A percentile compares a stretch with the other conserved stretches of the same genome.
Evolutionary conservation across 1,140 invertebrate genomes (phyloP).

Genomic region (Trichogramma pretiosum): DNA sequence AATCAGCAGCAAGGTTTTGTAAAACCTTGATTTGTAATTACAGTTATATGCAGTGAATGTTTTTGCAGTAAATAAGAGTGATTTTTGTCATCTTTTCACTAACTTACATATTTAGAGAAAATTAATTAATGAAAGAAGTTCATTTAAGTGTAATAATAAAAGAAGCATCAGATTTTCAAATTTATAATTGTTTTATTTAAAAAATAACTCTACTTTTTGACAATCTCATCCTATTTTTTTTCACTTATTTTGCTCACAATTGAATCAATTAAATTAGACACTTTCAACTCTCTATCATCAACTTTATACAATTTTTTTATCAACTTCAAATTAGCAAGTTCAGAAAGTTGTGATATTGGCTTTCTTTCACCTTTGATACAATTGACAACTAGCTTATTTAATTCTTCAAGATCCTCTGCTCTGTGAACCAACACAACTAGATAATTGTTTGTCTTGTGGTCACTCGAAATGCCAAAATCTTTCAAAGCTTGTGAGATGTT

Average conservation of each 20-base stretch:
- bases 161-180: constrained; percentile 19
- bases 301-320: constrained; percentile 53
- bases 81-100: constrained; percentile 19
- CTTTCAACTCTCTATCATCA: constrained; percentile 36
- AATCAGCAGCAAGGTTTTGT: constrained; percentile 11
- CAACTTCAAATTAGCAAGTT: constrained; percentile 41
- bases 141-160: constrained; percentile 17
- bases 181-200: constrained; percentile 14
- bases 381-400: constrained; percentile 31
- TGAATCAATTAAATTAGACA: constrained; percentile 46
- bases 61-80: constrained; percentile 14
- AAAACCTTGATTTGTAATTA: constrained; percentile 17
- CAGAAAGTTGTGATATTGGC: constrained; percentile 38
- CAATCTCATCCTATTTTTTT: constrained; percentile 37
- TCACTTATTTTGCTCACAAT: constrained; percentile 54
- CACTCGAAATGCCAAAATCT: constrained; percentile 53
- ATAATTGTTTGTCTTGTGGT: constrained; percentile 47
- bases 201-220: constrained; percentile 6
- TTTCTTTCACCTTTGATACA: constrained; percentile 45
- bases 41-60: constrained; percentile 14
- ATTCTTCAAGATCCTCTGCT: constrained; percentile 30
- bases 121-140: not conserved
- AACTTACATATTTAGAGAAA: constrained; percentile 17
- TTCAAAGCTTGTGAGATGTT: constrained; percentile 58
- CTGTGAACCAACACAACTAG: constrained; percentile 49